These are phyloP conservation scores for Heteromyza rotundicornis DNA, from an alignment of 2,888 invertebrate genomes.

Conservation along the genomic window DNA sequence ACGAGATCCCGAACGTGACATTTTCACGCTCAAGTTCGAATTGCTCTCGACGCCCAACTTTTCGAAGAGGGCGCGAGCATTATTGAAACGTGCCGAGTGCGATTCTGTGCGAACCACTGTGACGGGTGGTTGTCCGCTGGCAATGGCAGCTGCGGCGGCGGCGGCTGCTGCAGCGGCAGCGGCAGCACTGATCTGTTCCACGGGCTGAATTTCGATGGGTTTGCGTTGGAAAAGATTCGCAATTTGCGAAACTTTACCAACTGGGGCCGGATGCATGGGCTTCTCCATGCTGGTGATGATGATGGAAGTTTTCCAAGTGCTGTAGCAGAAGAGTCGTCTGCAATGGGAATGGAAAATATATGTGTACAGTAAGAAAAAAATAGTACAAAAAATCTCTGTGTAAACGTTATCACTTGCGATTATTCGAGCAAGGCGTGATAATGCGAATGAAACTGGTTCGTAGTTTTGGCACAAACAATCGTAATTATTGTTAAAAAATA, in stretches of 20 bases:
- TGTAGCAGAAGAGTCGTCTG: conserved; percentile 34
- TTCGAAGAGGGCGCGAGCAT: conserved; percentile 89
- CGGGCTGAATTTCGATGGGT: conserved; percentile 65
- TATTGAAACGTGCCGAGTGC: conserved; percentile 89
- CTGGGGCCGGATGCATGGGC: conserved; percentile 64
- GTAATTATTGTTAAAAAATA: no score
- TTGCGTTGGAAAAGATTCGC: conserved; percentile 88
- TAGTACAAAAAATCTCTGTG: no score
- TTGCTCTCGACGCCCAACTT: conserved; percentile 79
- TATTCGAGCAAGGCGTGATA: background rate
- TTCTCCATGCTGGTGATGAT: conserved; percentile 66
- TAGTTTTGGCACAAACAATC: no score
- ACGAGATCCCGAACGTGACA: conserved; percentile 59
- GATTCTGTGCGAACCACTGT: conserved; percentile 86
- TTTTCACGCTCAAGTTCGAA: conserved; percentile 56
- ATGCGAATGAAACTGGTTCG: no score
- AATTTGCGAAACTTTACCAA: conserved; percentile 89
- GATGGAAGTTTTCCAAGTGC: background rate
- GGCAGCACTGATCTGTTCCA: conserved; percentile 57
- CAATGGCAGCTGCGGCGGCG: conserved; percentile 31
- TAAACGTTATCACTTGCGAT: background rate
- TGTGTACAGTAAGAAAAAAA: no score
- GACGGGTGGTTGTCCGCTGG: conserved; percentile 64
- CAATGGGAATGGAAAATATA: conserved; percentile 21
- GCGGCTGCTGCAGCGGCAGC: conserved; percentile 47